A percentile compares a stretch with the other conserved stretches of the same genome.
These are phyloP conservation scores for Catocala fraxini DNA, from an alignment of 2,888 invertebrate species.

Conservation along the genomic window DNA sequence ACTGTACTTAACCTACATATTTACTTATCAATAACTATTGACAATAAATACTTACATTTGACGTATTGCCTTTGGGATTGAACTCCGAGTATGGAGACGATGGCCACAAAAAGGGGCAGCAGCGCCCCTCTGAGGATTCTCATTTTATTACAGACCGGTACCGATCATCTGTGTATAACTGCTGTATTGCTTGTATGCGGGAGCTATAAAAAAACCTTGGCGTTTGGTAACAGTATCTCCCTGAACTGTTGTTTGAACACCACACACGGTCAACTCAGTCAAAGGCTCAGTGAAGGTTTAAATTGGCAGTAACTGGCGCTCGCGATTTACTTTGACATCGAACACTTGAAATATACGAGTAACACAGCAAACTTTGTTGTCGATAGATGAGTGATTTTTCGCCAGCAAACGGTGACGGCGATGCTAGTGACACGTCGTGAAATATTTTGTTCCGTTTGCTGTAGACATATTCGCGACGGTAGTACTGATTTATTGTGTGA, in stretches of 20 bases:
- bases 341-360: slow-evolving; percentile 27
- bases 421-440: slow-evolving; percentile 1
- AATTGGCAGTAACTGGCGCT: slow-evolving; percentile 29
- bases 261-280: slow-evolving; percentile 51
- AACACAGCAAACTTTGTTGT: slow-evolving; percentile 3
- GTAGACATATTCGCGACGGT: slow-evolving; percentile 1
- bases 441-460: slow-evolving; percentile 13
- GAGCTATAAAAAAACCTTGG: slow-evolving; percentile 52
- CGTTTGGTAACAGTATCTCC: slow-evolving; percentile 23
- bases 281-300: slow-evolving; percentile 27
- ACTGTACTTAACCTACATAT: slow-evolving; percentile 28
- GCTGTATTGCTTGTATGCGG: slow-evolving; percentile 33
- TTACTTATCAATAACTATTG: slow-evolving; percentile 5
- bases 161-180: slow-evolving; percentile 61
- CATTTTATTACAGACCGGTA: slow-evolving; percentile 60
- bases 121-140: slow-evolving; percentile 62
- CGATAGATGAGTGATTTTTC: slow-evolving; percentile 16
- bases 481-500: too few relatives aligned
- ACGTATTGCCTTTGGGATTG: slow-evolving; percentile 55
- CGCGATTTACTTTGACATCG: slow-evolving; percentile 25
- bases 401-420: slow-evolving; percentile 8
- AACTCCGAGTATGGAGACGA: slow-evolving; percentile 47
- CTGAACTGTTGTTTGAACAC: slow-evolving; percentile 43
- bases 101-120: slow-evolving; percentile 63
- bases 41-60: slow-evolving; percentile 69